Evolutionary conservation across 2,113 vertebrate species (phyloP).

Genomic region (Condylura cristata): DNA sequence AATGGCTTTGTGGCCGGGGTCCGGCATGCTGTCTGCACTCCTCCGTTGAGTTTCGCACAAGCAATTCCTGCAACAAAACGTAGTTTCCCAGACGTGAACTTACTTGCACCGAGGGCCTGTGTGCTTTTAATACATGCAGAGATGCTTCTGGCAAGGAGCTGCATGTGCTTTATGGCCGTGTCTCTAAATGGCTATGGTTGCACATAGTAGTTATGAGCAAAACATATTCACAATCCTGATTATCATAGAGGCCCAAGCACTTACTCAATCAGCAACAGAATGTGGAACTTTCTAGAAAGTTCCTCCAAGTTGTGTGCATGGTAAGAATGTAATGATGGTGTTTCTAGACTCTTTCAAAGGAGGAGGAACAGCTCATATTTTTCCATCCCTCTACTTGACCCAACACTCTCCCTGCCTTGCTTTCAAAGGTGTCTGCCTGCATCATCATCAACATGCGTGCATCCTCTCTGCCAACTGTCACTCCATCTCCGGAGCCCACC

Average conservation of each 20-base stretch:
- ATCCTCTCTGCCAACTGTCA: neutral
- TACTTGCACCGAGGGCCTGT: neutral
- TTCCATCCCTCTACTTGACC: neutral
- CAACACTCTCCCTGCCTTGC: neutral
- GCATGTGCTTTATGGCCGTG: neutral
- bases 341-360: neutral
- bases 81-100: neutral
- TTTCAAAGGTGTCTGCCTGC: neutral
- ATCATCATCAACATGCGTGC: too few species aligned
- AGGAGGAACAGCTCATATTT: neutral
- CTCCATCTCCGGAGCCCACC: neutral
- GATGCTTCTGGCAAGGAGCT: neutral
- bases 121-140: fast-evolving
- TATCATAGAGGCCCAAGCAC: neutral
- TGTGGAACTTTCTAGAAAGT: conserved; percentile 23
- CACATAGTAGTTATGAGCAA: neutral
- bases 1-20: neutral
- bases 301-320: neutral
- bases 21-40: neutral
- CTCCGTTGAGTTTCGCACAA: neutral
- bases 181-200: neutral
- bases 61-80: neutral
- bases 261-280: neutral
- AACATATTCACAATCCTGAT: neutral
- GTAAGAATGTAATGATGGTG: neutral